Evolutionary conservation across 2,888 invertebrate species (phyloP).

Genomic region (Pseudoips prasinana): DNA sequence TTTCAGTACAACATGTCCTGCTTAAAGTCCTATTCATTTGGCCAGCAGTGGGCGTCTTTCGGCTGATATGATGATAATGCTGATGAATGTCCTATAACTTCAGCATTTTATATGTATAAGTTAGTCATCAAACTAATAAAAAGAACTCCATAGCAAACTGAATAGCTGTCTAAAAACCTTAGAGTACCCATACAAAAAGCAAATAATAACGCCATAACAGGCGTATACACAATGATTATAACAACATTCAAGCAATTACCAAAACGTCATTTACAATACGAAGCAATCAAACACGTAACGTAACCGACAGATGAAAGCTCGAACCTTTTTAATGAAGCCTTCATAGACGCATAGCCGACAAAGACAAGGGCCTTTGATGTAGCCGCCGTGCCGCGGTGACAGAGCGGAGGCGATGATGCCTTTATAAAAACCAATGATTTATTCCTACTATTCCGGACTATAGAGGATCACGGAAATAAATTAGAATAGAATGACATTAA

Average conservation of each 20-base stretch:
- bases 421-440: slow-evolving; percentile 79
- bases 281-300: slow-evolving; percentile 51
- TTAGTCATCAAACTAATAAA: no score
- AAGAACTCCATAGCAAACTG: no score
- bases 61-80: no score
- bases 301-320: slow-evolving; percentile 56
- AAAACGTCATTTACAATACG: slow-evolving; percentile 42
- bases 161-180: no score
- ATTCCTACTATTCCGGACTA: slow-evolving; percentile 49
- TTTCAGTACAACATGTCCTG: no score
- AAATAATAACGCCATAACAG: not conserved
- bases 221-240: slow-evolving; percentile 27
- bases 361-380: slow-evolving; percentile 56
- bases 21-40: no score
- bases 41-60: no score
- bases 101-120: no score
- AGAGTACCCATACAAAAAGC: no score
- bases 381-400: slow-evolving; percentile 58
- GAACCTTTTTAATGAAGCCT: slow-evolving; percentile 63
- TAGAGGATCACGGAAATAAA: not conserved
- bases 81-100: no score
- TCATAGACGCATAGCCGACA: slow-evolving; percentile 59
- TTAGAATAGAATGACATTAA: not conserved
- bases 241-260: slow-evolving; percentile 47
- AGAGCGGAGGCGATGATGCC: slow-evolving; percentile 71